Evolutionary conservation across 2,797 vertebrate species (phyloP), one percentile per base, ranked within the genome.

Genomic region (Taenioides sp.): DNA sequence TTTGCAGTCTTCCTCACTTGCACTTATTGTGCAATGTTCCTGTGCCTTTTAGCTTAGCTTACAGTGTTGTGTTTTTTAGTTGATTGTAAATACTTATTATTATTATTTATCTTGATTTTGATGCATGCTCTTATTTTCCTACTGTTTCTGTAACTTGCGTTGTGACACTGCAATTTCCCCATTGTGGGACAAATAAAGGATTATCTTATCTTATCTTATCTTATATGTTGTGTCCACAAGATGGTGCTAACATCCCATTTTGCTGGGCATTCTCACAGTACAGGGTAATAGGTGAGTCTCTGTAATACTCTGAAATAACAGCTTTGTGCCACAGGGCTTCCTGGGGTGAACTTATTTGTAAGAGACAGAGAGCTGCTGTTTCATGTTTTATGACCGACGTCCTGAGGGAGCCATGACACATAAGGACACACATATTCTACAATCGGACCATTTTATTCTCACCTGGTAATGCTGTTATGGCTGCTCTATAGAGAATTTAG

Each of bases 311-410:
- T 52, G 67, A 71, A 74, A 57, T 82, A 67, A 80, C 72, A 75
- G 66, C 71, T 81, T 70, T 50, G 50, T 71, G 68, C 81, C 70
- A 49, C 80, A 57, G 75, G 47, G 50, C 71, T 65, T 82, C 74
- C 73, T 61, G 75, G 58, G n/a, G 65, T 34, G 74, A 70, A 65
- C 55, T 64, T 54, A 73, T 85, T 83, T 74, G 47, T 52, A n/a
- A 40, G 58, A 1, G 75, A 67, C 65, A 70, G 73, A 69, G 73
- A 64, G 47, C 17, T 68, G 55, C 70, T 54, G 31, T 64, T 83
- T 65, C 71, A 75, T 81, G 66, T 82, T 83, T 83, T 60, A 78
- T 78, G 71, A 83, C 74, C 57, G 17, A 27, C 54, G 23, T 81
- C 72, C 54, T 4, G 22, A 73, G 72, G 72, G 52, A 1, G n/a